Evolutionary conservation across 2,888 invertebrate species (phyloP).

Genomic region (Callyntrura guangdongensis): DNA sequence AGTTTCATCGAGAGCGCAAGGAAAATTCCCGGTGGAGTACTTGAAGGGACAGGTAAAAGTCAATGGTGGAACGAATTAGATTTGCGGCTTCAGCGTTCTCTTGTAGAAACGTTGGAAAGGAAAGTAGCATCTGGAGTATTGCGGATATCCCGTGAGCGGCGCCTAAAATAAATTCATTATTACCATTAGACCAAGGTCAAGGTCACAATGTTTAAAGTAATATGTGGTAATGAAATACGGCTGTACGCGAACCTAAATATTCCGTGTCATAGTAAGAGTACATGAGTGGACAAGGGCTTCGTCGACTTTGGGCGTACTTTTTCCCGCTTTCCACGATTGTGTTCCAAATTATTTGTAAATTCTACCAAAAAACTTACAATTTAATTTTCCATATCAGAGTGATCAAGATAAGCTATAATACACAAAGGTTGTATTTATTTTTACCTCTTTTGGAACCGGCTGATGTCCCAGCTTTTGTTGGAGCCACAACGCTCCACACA

Average conservation of each 20-base stretch:
- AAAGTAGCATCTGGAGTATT: constrained; percentile 90
- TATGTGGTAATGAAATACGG: too few species aligned
- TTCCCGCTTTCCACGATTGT: constrained; percentile 91
- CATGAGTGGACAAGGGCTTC: constrained; percentile 91
- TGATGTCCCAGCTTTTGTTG: constrained; percentile 82
- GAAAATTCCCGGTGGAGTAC: constrained; percentile 91
- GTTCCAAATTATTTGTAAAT: constrained; percentile 90
- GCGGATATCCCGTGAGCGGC: constrained; percentile 89
- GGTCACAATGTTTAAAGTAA: background rate
- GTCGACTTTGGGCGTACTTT: constrained; percentile 88
- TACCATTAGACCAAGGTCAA: background rate
- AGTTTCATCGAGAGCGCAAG: constrained; percentile 91
- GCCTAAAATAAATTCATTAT: constrained; percentile 85
- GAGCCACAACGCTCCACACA: constrained; percentile 92
- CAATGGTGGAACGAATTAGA: constrained; percentile 89
- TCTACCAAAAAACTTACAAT: too few species aligned
- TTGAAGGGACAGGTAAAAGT: constrained; percentile 90
- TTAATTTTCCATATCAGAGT: too few species aligned
- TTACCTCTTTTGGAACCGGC: constrained; percentile 80
- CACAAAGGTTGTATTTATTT: too few species aligned
- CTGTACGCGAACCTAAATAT: constrained; percentile 88
- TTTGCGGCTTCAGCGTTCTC: constrained; percentile 87
- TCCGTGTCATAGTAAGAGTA: constrained; percentile 91
- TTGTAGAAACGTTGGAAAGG: constrained; percentile 88
- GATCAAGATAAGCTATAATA: too few species aligned